Conservation (phyloP, 30 jellyfish, hydroid and myxozoan genomes). For the Hydra vulgaris region DNA sequence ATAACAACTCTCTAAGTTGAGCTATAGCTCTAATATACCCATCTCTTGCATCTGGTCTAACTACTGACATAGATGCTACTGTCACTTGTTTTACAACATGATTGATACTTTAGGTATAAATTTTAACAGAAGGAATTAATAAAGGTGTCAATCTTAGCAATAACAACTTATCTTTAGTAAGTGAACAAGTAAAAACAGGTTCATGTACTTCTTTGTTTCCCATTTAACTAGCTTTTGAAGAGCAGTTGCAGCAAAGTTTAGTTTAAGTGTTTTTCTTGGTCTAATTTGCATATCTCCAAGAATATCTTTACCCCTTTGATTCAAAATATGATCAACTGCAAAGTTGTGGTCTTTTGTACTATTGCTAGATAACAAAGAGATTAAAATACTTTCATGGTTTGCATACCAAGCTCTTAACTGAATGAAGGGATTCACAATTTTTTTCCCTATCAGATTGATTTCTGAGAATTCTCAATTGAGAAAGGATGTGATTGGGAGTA, state of each 20-base stretch:
- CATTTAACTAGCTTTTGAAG: too few species aligned
- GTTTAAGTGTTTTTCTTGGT: not conserved
- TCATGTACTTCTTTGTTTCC: too few species aligned
- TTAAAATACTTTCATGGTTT: not conserved
- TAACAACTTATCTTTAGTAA: too few species aligned
- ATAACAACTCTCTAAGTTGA: too few species aligned
- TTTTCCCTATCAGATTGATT: not conserved
- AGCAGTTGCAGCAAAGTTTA: not conserved
- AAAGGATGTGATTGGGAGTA: not conserved
- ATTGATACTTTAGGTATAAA: too few species aligned
- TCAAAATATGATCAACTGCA: not conserved
- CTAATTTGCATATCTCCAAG: not conserved
- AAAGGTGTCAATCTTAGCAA: too few species aligned
- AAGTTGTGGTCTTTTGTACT: not conserved
- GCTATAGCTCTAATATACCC: too few species aligned
- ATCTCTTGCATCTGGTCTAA: too few species aligned
- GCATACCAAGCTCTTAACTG: not conserved
- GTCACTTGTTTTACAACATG: too few species aligned
- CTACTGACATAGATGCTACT: too few species aligned
- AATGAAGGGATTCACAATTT: not conserved
- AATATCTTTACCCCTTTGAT: not conserved
- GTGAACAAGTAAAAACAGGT: too few species aligned
- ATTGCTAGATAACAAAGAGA: not conserved
- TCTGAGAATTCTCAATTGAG: not conserved
- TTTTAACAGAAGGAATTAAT: too few species aligned